phyloP scores from a whole-genome alignment of 2,888 invertebrate species.

The Xylota sylvarum region DNA sequence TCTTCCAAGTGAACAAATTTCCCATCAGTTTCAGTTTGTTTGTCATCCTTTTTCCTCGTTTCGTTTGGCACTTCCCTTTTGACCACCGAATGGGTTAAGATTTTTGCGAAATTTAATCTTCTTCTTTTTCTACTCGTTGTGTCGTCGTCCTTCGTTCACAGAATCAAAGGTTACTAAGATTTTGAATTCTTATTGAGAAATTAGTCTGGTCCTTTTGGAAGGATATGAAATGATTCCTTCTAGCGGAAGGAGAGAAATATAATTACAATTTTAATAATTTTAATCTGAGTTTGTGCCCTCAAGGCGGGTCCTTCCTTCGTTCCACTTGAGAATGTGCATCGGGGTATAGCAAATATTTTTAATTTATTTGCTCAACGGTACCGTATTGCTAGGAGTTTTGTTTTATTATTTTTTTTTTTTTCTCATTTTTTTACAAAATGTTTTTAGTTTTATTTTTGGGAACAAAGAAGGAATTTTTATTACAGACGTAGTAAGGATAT shows the following conservation, averaged over 20 bases:
- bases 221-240: constrained; percentile 57
- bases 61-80: constrained; percentile 9
- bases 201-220: constrained; percentile 13
- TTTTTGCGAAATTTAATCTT: constrained; percentile 55
- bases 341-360: constrained; percentile 72
- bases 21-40: constrained; percentile 59
- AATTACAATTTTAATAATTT: constrained; percentile 76
- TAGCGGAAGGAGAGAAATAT: constrained; percentile 60
- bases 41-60: constrained; percentile 38
- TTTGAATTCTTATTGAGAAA: constrained; percentile 62
- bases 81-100: constrained; percentile 65
- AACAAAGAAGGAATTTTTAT: constrained; percentile 72
- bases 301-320: constrained; percentile 42
- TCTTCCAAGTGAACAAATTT: constrained; percentile 77
- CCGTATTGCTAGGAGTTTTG: constrained; percentile 30
- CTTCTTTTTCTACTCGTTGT: not conserved
- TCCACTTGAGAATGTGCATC: constrained; percentile 62
- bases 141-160: constrained; percentile 2
- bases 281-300: constrained; percentile 54
- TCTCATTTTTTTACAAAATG: not conserved
- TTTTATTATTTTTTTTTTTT: not conserved
- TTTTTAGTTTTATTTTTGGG: constrained; percentile 40
- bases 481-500: constrained; percentile 59
- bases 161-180: constrained; percentile 74
- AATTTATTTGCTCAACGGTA: constrained; percentile 69